Evolutionary conservation across 2,888 invertebrate genomes (phyloP).

Genomic region (Flabesymbios commensalis): DNA sequence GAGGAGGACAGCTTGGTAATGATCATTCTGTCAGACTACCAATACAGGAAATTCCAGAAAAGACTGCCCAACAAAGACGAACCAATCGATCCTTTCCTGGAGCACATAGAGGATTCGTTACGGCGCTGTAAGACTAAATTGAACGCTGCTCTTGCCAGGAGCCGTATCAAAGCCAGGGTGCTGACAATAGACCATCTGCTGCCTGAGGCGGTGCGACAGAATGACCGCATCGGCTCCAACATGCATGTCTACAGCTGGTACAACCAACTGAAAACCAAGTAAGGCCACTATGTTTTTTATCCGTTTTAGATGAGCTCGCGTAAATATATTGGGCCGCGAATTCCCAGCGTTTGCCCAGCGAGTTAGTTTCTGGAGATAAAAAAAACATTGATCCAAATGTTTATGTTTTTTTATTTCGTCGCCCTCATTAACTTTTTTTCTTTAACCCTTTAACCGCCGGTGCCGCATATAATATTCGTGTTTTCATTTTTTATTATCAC

Average conservation of each 20-base stretch:
- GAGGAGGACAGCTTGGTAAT: constrained; percentile 46
- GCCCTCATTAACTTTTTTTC: no score
- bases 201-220: constrained; percentile 49
- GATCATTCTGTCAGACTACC: constrained; percentile 56
- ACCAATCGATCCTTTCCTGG: constrained; percentile 34
- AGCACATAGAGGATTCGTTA: constrained; percentile 51
- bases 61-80: constrained; percentile 41
- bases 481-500: no score
- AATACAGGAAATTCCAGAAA: constrained; percentile 54
- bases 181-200: constrained; percentile 52
- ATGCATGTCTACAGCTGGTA: constrained; percentile 52
- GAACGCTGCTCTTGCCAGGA: constrained; percentile 54
- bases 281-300: constrained; percentile 11
- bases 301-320: no score
- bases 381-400: no score
- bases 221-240: constrained; percentile 44
- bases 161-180: constrained; percentile 35
- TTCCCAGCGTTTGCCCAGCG: no score
- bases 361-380: no score
- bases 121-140: constrained; percentile 47
- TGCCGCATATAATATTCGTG: no score
- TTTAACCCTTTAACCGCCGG: no score
- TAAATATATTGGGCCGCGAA: no score
- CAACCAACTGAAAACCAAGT: constrained; percentile 53
- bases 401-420: no score